Conservation (phyloP, 2,113 vertebrate genomes). For the Chaenocephalus aceratus region DNA sequence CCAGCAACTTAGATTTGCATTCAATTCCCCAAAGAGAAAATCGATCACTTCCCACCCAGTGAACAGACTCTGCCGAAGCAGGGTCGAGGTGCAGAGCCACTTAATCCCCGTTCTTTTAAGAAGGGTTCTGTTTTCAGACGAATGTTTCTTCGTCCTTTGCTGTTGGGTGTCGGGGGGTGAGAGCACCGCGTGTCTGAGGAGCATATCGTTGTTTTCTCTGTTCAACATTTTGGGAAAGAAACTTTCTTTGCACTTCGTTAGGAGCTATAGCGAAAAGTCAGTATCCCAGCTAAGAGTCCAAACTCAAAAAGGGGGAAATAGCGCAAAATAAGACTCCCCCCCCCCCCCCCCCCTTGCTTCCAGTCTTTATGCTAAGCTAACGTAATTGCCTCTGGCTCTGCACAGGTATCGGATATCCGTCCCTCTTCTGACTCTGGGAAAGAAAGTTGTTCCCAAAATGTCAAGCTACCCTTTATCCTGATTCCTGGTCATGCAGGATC, state of each 20-base stretch:
- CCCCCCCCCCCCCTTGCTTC: too few species aligned
- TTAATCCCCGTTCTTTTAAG: background rate
- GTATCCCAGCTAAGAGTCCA: background rate
- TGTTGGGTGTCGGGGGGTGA: slow-evolving; percentile 5
- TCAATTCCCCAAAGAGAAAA: background rate
- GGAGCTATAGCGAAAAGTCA: background rate
- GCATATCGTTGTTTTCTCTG: background rate
- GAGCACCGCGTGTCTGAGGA: slow-evolving; percentile 8
- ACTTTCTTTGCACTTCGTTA: background rate
- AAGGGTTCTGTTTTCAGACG: background rate
- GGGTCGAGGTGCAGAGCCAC: background rate
- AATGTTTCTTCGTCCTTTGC: background rate
- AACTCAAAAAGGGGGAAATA: too few species aligned
- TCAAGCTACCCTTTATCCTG: background rate
- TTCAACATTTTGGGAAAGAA: slow-evolving; percentile 2
- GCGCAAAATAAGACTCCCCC: too few species aligned
- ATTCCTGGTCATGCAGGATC: background rate
- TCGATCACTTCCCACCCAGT: background rate
- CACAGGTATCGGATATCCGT: too few species aligned
- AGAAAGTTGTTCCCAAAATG: slow-evolving; percentile 7
- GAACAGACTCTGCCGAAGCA: background rate
- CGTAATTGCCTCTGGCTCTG: too few species aligned
- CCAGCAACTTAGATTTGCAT: slow-evolving; percentile 8
- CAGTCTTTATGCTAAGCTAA: too few species aligned
- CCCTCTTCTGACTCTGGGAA: background rate